Percentiles rank a stretch among this genome's conserved stretches.
Conservation (phyloP, 1,140 invertebrate species). For the Pseudomyrmex dendroicus region DNA sequence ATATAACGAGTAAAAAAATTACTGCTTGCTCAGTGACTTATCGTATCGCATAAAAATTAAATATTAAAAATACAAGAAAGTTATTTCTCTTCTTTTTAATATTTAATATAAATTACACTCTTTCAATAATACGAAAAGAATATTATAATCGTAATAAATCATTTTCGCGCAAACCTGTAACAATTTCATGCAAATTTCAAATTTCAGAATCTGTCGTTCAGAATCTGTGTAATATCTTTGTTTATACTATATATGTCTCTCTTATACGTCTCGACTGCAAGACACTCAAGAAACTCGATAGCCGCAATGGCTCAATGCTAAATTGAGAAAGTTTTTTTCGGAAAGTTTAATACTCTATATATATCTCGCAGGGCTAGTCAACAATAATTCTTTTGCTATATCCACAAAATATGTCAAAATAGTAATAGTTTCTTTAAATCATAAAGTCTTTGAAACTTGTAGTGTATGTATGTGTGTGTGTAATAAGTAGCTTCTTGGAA, state of each 20-base stretch:
- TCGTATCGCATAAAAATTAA: too few species aligned
- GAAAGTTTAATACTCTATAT: conserved; percentile 48
- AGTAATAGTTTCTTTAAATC: too few species aligned
- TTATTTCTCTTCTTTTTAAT: too few species aligned
- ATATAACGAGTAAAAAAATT: too few species aligned
- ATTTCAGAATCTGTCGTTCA: background rate
- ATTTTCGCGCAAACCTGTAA: background rate
- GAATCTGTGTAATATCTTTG: conserved; percentile 11
- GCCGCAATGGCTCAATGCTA: conserved; percentile 38
- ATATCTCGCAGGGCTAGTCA: conserved; percentile 4
- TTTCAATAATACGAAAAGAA: background rate
- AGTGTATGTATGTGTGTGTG: too few species aligned
- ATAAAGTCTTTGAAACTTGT: background rate
- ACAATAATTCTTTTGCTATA: conserved; percentile 49
- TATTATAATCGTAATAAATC: background rate
- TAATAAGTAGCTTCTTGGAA: background rate
- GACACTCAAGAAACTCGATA: conserved; percentile 36
- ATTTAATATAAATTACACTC: background rate
- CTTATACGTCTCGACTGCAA: conserved; percentile 35
- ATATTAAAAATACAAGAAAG: too few species aligned
- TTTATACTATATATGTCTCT: conserved; percentile 17
- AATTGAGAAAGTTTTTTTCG: conserved; percentile 53
- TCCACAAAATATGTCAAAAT: conserved; percentile 29
- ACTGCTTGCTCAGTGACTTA: too few species aligned
- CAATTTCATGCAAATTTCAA: conserved; percentile 14